A percentile compares a stretch with the other conserved stretches of the same genome.
These are phyloP conservation scores for Struthidea cinerea DNA, from an alignment of 2,113 vertebrate genomes.

Conservation along the genomic window DNA sequence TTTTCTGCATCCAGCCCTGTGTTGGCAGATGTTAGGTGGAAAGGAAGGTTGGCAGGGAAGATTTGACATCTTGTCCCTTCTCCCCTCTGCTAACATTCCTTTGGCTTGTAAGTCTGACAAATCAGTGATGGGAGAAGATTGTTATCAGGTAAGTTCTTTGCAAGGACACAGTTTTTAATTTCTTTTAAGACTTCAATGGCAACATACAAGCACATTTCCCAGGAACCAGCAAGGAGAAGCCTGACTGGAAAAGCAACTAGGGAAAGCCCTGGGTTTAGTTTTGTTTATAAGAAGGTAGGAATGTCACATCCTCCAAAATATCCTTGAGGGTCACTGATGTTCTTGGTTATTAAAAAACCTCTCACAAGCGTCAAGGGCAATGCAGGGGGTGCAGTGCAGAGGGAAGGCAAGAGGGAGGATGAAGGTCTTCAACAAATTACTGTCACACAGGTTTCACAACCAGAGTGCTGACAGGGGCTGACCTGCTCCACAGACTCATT, in stretches of 20 bases:
- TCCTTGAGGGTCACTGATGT: neutral
- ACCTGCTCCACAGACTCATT: neutral
- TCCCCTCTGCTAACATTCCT: conserved; percentile 54
- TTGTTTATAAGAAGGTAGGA: neutral
- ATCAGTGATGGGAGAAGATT: neutral
- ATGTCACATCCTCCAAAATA: neutral
- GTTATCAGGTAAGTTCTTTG: conserved; percentile 10
- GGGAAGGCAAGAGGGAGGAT: neutral
- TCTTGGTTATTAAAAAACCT: neutral
- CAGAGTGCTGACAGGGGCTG: neutral
- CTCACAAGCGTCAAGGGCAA: neutral
- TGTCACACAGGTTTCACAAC: neutral
- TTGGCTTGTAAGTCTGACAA: conserved; percentile 35
- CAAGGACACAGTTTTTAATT: neutral
- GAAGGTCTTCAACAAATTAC: neutral
- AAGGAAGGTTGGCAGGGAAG: neutral
- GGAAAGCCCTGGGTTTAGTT: neutral
- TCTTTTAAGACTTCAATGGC: neutral
- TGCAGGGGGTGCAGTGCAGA: neutral
- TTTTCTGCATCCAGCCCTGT: neutral
- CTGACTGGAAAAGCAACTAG: neutral
- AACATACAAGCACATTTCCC: neutral
- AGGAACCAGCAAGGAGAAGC: neutral
- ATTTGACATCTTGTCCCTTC: conserved; percentile 28
- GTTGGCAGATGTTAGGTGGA: conserved; percentile 50